These are phyloP conservation scores for Scatophagus argus DNA, from an alignment of 2,113 vertebrate species.

Conservation along the genomic window DNA sequence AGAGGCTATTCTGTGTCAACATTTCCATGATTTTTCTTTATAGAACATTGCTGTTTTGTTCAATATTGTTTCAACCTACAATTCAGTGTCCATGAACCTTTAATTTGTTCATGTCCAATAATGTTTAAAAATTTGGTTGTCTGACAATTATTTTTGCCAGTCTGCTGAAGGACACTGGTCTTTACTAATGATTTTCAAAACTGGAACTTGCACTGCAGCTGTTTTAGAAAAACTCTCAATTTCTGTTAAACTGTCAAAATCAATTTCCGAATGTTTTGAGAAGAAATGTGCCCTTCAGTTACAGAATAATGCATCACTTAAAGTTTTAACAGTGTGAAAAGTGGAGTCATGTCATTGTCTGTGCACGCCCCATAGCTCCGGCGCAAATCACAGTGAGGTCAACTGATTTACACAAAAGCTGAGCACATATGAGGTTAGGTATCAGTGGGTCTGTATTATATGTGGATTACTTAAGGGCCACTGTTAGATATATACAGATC, in stretches of 20 bases:
- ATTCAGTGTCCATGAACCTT: not conserved
- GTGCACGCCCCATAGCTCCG: too few species aligned
- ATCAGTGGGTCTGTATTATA: too few species aligned
- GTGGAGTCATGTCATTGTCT: too few species aligned
- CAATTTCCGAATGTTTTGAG: not conserved
- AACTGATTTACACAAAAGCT: too few species aligned
- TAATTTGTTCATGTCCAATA: not conserved
- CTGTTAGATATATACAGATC: constrained; percentile 2
- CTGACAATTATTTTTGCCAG: not conserved
- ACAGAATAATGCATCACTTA: too few species aligned
- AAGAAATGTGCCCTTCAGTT: not conserved
- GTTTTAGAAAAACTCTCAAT: not conserved
- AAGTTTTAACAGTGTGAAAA: too few species aligned
- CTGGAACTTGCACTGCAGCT: not conserved
- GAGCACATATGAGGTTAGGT: too few species aligned
- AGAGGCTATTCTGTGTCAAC: not conserved
- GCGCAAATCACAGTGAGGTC: too few species aligned
- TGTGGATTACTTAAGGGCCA: not conserved
- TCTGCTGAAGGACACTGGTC: too few species aligned
- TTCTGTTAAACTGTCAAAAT: not conserved
- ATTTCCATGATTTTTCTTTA: not conserved
- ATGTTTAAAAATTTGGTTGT: not conserved
- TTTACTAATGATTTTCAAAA: not conserved
- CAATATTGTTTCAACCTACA: not conserved
- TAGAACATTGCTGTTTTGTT: not conserved